Conservation (phyloP, 2,113 vertebrate genomes). For the Calonectris borealis region DNA sequence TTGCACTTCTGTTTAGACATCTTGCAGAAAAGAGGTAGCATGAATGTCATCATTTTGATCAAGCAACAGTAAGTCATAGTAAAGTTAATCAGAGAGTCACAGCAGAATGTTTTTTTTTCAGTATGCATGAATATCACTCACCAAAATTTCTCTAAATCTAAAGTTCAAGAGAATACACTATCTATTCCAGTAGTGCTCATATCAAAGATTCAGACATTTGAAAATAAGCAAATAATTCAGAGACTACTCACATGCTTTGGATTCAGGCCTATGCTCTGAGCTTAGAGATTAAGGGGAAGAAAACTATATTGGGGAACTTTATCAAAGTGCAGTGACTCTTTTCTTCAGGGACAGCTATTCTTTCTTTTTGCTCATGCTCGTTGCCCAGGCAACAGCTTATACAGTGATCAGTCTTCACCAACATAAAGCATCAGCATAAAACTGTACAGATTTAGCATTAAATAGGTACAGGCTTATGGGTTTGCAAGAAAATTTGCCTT, state of each 20-base stretch:
- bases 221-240: background rate
- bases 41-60: background rate
- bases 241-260: background rate
- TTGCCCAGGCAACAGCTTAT: background rate
- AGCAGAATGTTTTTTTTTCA: background rate
- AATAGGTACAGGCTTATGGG: background rate
- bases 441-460: background rate
- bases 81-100: background rate
- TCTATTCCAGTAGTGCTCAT: background rate
- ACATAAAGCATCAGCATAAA: background rate
- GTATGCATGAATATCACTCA: background rate
- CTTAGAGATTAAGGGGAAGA: background rate
- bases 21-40: background rate
- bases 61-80: background rate
- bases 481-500: background rate
- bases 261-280: background rate
- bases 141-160: background rate
- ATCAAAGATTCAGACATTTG: background rate
- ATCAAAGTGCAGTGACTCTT: background rate
- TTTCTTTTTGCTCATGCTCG: background rate
- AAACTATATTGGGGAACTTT: background rate
- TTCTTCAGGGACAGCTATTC: background rate
- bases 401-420: background rate
- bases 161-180: background rate
- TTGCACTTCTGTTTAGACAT: background rate